Conservation (phyloP, 2,113 vertebrate genomes). For the Nyctibius bracteatus region DNA sequence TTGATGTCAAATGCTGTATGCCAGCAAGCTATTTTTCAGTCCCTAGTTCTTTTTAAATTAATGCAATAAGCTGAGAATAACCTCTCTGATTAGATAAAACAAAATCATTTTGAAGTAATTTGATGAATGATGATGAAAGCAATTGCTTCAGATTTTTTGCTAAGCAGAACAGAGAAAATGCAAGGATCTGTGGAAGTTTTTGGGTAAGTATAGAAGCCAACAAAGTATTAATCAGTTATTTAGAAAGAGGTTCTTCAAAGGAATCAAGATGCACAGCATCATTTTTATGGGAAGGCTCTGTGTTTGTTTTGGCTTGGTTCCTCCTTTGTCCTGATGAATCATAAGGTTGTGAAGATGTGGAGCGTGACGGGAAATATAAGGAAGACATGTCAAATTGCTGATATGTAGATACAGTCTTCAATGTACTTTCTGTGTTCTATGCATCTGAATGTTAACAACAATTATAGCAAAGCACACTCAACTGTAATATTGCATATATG, state of each 20-base stretch:
- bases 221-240: not conserved
- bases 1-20: not conserved
- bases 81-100: conserved; percentile 22
- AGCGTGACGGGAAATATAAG: not conserved
- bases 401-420: not conserved
- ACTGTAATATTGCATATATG: not conserved
- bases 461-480: not conserved
- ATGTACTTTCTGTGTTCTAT: not conserved
- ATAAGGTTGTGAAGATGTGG: not conserved
- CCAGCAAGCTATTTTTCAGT: not conserved
- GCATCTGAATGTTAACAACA: not conserved
- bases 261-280: not conserved
- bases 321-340: not conserved
- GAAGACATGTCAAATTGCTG: not conserved
- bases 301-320: not conserved
- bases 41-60: not conserved
- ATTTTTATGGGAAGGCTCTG: not conserved
- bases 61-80: conserved; percentile 32
- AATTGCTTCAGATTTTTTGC: not conserved
- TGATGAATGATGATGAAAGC: conserved; percentile 5
- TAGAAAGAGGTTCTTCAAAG: not conserved
- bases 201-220: not conserved
- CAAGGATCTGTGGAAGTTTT: not conserved
- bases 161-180: not conserved
- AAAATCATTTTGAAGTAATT: conserved; percentile 28